Percentiles rank a stretch among this genome's conserved stretches.
Conservation (phyloP, 2,113 vertebrate genomes). For the Pelusios castaneus region DNA sequence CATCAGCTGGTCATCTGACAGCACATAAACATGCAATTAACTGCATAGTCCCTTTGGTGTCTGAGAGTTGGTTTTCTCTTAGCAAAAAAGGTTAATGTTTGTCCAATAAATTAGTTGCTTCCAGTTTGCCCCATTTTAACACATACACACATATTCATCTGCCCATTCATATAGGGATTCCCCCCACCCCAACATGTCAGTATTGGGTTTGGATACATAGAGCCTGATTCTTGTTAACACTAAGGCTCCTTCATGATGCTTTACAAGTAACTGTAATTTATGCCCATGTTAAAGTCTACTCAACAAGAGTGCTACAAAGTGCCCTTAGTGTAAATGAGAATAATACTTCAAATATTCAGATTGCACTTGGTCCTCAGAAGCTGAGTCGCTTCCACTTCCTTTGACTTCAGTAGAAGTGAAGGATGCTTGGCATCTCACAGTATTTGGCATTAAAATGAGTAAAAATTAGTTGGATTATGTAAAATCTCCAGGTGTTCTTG, state of each 20-base stretch:
- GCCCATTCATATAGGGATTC: not conserved
- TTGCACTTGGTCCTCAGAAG: not conserved
- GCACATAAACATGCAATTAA: not conserved
- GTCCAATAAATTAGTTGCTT: not conserved
- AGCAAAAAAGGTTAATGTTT: not conserved
- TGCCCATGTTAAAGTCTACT: not conserved
- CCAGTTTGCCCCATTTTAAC: not conserved
- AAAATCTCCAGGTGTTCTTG: not conserved
- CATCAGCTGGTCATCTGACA: not conserved
- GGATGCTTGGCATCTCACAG: not conserved
- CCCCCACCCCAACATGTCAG: not conserved
- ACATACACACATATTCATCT: not conserved
- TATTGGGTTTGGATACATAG: not conserved
- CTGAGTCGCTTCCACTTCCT: not conserved
- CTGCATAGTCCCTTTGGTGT: not conserved
- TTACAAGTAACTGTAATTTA: not conserved
- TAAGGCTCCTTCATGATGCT: not conserved
- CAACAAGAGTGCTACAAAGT: not conserved
- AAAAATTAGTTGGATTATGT: not conserved
- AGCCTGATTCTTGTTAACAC: not conserved
- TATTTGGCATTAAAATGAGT: not conserved
- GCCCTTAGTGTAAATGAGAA: not conserved
- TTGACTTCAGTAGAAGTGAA: not conserved
- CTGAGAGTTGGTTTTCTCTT: not conserved
- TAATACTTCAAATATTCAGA: not conserved